Conservation (phyloP, 2,888 invertebrate species). For the Teleiodes luculella region DNA sequence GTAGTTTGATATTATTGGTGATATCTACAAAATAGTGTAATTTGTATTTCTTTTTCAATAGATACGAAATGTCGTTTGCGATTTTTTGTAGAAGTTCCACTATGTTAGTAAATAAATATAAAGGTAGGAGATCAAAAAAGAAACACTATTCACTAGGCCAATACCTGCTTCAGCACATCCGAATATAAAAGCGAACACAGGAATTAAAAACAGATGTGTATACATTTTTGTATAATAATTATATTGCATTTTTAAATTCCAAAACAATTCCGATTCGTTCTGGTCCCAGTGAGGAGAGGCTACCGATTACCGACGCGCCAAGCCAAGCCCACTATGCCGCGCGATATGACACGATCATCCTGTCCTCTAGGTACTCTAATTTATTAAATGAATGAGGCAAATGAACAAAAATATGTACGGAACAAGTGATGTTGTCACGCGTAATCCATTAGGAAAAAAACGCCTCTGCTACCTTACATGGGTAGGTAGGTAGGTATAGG, state of each 20-base stretch:
- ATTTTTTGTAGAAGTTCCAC: too few relatives aligned
- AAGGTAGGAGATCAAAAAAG: too few relatives aligned
- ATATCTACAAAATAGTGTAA: too few relatives aligned
- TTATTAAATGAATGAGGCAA: slow-evolving; percentile 57
- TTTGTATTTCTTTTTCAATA: too few relatives aligned
- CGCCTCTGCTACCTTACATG: too few relatives aligned
- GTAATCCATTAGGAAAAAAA: slow-evolving; percentile 44
- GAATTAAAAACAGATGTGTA: slow-evolving; percentile 28
- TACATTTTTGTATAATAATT: not conserved
- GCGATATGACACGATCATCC: not conserved
- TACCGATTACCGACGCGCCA: not conserved
- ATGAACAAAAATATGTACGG: slow-evolving; percentile 40
- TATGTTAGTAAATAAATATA: too few relatives aligned
- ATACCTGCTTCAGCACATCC: slow-evolving; percentile 27
- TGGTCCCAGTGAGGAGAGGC: too few relatives aligned
- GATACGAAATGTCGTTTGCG: too few relatives aligned
- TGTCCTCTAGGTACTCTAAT: slow-evolving; percentile 30
- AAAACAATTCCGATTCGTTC: too few relatives aligned
- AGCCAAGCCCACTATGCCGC: not conserved
- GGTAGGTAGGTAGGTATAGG: slow-evolving; percentile 29
- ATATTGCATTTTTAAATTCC: too few relatives aligned
- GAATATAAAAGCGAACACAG: slow-evolving; percentile 29
- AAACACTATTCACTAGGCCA: slow-evolving; percentile 8
- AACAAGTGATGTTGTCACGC: slow-evolving; percentile 49
- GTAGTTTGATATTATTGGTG: too few relatives aligned